These are phyloP conservation scores for Platyscapa corneri DNA, from an alignment of 1,140 invertebrate species.

Conservation along the genomic window DNA sequence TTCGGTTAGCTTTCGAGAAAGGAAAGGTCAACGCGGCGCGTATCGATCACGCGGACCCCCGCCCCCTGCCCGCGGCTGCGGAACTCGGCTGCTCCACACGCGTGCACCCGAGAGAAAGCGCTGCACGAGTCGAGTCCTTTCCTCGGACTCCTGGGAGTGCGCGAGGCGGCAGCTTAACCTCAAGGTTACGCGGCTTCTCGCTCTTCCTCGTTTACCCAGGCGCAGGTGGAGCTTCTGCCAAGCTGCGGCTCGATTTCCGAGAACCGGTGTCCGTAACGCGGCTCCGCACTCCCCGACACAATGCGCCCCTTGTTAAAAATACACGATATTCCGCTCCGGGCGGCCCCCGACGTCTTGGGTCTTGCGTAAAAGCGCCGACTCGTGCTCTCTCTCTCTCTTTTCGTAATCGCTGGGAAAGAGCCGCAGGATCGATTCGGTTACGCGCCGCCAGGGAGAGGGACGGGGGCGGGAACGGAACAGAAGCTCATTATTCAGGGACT, in stretches of 20 bases:
- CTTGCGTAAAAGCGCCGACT: not conserved
- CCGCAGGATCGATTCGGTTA: slow-evolving; percentile 25
- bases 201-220: not conserved
- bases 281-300: too few relatives aligned
- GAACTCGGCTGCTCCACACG: slow-evolving; percentile 10
- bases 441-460: not conserved
- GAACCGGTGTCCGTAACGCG: too few relatives aligned
- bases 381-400: too few relatives aligned
- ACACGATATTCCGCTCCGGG: too few relatives aligned
- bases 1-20: not conserved
- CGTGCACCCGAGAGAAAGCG: not conserved
- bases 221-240: too few relatives aligned
- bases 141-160: not conserved
- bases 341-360: too few relatives aligned
- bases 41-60: not conserved
- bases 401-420: too few relatives aligned
- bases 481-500: slow-evolving; percentile 45
- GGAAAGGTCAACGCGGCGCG: not conserved
- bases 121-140: not conserved
- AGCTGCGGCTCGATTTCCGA: too few relatives aligned
- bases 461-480: not conserved
- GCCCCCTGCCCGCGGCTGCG: not conserved
- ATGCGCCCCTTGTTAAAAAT: too few relatives aligned
- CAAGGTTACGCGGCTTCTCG: not conserved
- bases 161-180: not conserved